These are phyloP conservation scores for Drosophila kanapiae DNA, from an alignment of 1,140 invertebrate species.

Conservation along the genomic window DNA sequence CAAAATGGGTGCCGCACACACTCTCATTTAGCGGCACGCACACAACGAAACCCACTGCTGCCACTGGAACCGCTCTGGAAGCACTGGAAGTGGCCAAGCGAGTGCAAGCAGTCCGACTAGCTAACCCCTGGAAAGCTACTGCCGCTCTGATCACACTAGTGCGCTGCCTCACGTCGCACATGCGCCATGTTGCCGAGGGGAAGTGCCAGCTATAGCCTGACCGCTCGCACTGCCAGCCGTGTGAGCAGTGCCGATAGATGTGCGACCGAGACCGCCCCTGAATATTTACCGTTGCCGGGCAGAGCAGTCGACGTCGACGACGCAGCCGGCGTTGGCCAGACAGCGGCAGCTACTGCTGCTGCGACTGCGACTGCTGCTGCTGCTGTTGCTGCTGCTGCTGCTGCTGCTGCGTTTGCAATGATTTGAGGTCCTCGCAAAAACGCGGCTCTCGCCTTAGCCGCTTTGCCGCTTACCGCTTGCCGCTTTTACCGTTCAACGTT, in stretches of 20 bases:
- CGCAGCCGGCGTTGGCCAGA: slow-evolving; percentile 16
- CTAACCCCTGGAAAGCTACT: neutral
- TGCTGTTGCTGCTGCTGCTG: slow-evolving; percentile 22
- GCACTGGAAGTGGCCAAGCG: slow-evolving; percentile 45
- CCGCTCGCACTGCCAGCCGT: slow-evolving; percentile 1
- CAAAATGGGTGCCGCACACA: slow-evolving; percentile 72
- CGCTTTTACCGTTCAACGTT: slow-evolving; percentile 30
- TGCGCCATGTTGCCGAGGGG: slow-evolving; percentile 76
- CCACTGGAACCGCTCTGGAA: slow-evolving; percentile 56
- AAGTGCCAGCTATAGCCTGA: slow-evolving; percentile 30
- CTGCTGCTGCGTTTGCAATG: slow-evolving; percentile 40
- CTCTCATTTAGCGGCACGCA: slow-evolving; percentile 40
- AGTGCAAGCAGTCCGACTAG: slow-evolving; percentile 44
- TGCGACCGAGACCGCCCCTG: slow-evolving; percentile 66
- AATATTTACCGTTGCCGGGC: slow-evolving; percentile 72
- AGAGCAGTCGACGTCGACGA: slow-evolving; percentile 31
- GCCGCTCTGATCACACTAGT: slow-evolving; percentile 43
- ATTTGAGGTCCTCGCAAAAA: slow-evolving; percentile 53
- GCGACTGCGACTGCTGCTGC: slow-evolving; percentile 19
- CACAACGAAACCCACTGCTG: slow-evolving; percentile 14
- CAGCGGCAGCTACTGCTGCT: neutral
- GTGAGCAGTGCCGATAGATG: slow-evolving; percentile 49
- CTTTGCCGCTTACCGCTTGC: slow-evolving; percentile 40
- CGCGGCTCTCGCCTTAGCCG: slow-evolving; percentile 27
- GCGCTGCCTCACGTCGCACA: slow-evolving; percentile 29